Base-by-base conservation (phyloP, 2,113 vertebrate species). In the Todiramphus saurophagus region DNA sequence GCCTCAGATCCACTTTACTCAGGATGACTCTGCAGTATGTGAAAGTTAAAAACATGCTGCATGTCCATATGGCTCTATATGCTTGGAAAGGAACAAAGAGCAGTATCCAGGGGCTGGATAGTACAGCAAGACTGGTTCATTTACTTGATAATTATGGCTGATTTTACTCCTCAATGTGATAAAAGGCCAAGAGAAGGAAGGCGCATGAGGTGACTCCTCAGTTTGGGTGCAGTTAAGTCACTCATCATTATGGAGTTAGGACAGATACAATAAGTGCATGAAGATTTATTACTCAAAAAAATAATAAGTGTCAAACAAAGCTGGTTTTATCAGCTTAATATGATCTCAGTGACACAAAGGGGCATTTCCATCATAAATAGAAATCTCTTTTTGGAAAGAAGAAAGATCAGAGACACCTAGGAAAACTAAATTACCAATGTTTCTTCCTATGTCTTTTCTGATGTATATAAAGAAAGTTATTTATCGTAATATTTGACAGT, bases 261-360 rank as follows among this genome's bases (percentile, higher is more conserved):
- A 59, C 4, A 60, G 35, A n/a, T 59, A 53, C 3, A 70, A 11
- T 4, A 24, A 2, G 2, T 9, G 3, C 13, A 43, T 23, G 48
- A 48, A 63, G 5, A 74, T 10, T 4, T 27, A 30, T 4, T 83
- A 5, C 6, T 63, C n/a, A 23, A 8, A 60, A 46, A 43, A 64
- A 43, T 30, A 39, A 18, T 3, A n/a, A 35, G 4, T 48, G 7
- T 41, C 28, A 73, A 68, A 59, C 1, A 30, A 75, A 68, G 13
- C 8, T 39, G 5, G 33, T 72, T 27, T 31, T 63, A 55, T 50
- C 28, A 70, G 9, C 2, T 33, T 67, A 68, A 63, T 55, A 53
- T 3, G 1, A 59, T 63, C 70, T 83, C 2, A 5, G 12, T n/a
- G 37, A 75, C 1, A 5, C 11, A 75, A 62, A 82, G 3, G 1